These are phyloP conservation scores for Hylaea fasciaria DNA, from an alignment of 2,888 invertebrate species.

Conservation along the genomic window DNA sequence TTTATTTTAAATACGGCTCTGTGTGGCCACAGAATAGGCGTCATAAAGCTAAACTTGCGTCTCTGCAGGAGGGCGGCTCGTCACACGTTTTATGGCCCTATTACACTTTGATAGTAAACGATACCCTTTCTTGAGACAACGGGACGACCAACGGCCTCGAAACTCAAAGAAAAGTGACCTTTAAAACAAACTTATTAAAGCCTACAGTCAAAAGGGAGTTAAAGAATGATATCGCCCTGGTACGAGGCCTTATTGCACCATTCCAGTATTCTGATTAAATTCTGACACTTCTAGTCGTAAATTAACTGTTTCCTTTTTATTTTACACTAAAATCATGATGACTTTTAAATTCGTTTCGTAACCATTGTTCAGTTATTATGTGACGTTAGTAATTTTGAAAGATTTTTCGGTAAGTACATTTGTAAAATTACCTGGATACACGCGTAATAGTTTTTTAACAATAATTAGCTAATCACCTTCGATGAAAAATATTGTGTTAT, in stretches of 20 bases:
- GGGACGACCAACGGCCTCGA: constrained; percentile 15
- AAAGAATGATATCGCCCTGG: constrained; percentile 18
- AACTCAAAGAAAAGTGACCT: constrained; percentile 25
- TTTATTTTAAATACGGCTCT: constrained; percentile 24
- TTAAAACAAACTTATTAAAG: constrained; percentile 27
- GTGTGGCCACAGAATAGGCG: constrained; percentile 38
- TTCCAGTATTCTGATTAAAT: constrained; percentile 40
- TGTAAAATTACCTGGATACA: constrained; percentile 6
- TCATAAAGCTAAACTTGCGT: constrained; percentile 55
- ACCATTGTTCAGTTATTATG: constrained; percentile 20
- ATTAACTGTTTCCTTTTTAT: constrained; percentile 24
- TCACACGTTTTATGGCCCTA: constrained; percentile 64
- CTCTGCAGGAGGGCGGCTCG: constrained; percentile 54
- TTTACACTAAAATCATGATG: constrained; percentile 19
- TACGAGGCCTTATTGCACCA: constrained; percentile 37
- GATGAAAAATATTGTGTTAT: background rate
- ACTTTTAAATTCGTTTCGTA: constrained; percentile 27
- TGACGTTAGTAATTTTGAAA: constrained; percentile 20
- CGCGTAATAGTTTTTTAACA: too few species aligned
- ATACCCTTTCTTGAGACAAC: constrained; percentile 46
- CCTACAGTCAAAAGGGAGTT: constrained; percentile 21
- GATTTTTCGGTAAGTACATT: too few species aligned
- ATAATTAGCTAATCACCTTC: constrained; percentile 11
- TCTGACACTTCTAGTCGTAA: constrained; percentile 23
- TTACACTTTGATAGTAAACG: constrained; percentile 55